Evolutionary conservation across 2,888 invertebrate species (phyloP).

Genomic region (Drosophila kambysellisi): DNA sequence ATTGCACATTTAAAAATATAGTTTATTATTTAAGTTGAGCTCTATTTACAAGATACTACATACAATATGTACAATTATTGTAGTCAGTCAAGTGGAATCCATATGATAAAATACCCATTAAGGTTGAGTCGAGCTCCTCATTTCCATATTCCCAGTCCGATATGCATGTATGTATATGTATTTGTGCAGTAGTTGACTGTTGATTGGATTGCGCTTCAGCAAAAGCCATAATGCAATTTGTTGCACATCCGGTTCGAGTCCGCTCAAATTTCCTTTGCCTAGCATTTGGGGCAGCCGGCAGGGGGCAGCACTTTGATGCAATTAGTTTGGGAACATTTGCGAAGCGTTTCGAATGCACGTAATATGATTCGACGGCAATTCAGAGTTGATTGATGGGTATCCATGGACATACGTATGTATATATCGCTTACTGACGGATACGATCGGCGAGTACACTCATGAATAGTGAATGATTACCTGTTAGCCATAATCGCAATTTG

Average conservation of each 20-base stretch:
- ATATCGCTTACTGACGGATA: slow-evolving; percentile 11
- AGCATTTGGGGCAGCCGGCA: neutral
- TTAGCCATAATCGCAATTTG: slow-evolving; percentile 51
- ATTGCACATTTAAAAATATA: neutral
- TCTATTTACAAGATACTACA: slow-evolving; percentile 1
- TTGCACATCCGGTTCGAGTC: slow-evolving; percentile 39
- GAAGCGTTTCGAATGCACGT: slow-evolving; percentile 46
- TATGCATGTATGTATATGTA: neutral
- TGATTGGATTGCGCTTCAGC: slow-evolving; percentile 35
- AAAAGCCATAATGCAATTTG: slow-evolving; percentile 43
- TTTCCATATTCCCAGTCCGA: slow-evolving; percentile 11
- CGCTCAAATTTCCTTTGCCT: slow-evolving; percentile 40
- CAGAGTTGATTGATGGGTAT: slow-evolving; percentile 60
- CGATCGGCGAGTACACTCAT: slow-evolving; percentile 41
- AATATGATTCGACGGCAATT: slow-evolving; percentile 56
- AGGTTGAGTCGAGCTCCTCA: slow-evolving; percentile 6
- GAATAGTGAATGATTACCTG: slow-evolving; percentile 54
- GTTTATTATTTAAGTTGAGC: neutral
- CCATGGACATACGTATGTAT: slow-evolving; percentile 15
- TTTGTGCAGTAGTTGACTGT: slow-evolving; percentile 7
- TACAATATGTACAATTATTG: neutral
- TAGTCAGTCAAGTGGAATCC: slow-evolving; percentile 23
- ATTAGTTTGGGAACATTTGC: slow-evolving; percentile 51
- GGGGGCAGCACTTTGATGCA: slow-evolving; percentile 46
- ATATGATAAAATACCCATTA: slow-evolving; percentile 15